Evolutionary conservation across 2,888 invertebrate genomes (phyloP), one percentile per base, ranked within the genome.

Genomic region (Drosophila rellima): DNA sequence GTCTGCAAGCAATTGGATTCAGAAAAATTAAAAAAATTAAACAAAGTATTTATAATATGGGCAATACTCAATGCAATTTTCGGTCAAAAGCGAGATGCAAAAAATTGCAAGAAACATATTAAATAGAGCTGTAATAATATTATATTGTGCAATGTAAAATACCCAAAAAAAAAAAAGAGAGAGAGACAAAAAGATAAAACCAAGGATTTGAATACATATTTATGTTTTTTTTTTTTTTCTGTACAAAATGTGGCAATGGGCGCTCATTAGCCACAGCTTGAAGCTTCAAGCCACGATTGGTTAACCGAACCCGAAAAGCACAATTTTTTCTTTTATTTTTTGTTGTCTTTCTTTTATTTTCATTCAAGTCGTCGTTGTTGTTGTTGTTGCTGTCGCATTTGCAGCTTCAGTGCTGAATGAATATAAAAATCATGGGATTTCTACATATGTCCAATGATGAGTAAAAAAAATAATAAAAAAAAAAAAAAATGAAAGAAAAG

Each of bases 381-480:
- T 31, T 31, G n/a, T 54, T 52, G 18, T 44, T 57, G 51, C 60
- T 51, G 57, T 78, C 83, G 81, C 77, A 86, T 82, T 84, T 84
- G 82, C 88, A 81, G 82, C 65, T 35, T 77, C 63, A 55, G 63
- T 60, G 70, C 56, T 83, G 79, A 88, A 77, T 85, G 86, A 88
- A 83, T 85, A 74, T 82, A 80, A 83, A 88, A 73, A 88, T 83
- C 86, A 73, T 78, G 70, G 72, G 78, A 86, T 88, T 83, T 80
- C 88, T 82, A 78, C 88, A 83, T 70, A 61, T 17, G 56, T 35
- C 44, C 44, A 55, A 78, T 81, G 82, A 87, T 82, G 82, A 71
- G 71, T 74, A 60, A 64, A 75, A 61, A 63, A 44, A 62, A 51
- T 35, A 50, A 62, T 39, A 55, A 50, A 54, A 70, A 55, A 55